Conservation (phyloP, 2,113 vertebrate species). For the Aix galericulata region DNA sequence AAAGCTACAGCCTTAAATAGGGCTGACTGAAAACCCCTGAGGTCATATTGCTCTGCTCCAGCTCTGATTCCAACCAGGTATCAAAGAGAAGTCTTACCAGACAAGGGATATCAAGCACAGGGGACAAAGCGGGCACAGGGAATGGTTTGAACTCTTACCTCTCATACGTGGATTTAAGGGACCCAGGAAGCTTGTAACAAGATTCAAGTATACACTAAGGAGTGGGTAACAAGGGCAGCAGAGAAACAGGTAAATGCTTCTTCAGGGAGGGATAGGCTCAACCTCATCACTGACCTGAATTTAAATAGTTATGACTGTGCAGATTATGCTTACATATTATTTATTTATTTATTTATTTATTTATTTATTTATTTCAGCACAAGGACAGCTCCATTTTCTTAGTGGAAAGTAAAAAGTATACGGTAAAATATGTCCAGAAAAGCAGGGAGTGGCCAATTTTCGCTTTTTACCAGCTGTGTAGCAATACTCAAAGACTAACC, state of each 20-base stretch:
- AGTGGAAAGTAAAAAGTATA: not conserved
- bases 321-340: not conserved
- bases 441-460: not conserved
- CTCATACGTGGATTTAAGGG: not conserved
- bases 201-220: not conserved
- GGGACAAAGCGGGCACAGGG: not conserved
- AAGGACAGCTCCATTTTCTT: not conserved
- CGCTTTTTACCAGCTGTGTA: not conserved
- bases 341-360: not conserved
- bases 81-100: not conserved
- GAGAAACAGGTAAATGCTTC: not conserved
- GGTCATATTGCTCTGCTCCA: not conserved
- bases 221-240: not conserved
- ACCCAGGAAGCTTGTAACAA: not conserved
- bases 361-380: not conserved
- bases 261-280: not conserved
- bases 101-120: not conserved
- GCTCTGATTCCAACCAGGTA: not conserved
- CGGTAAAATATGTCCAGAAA: not conserved
- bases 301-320: not conserved
- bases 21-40: not conserved
- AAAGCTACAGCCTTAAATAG: not conserved
- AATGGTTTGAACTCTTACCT: not conserved
- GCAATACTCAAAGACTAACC: not conserved
- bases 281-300: not conserved